These are phyloP conservation scores for Xanthia icteritia DNA, from an alignment of 2,888 invertebrate genomes.

Conservation along the genomic window DNA sequence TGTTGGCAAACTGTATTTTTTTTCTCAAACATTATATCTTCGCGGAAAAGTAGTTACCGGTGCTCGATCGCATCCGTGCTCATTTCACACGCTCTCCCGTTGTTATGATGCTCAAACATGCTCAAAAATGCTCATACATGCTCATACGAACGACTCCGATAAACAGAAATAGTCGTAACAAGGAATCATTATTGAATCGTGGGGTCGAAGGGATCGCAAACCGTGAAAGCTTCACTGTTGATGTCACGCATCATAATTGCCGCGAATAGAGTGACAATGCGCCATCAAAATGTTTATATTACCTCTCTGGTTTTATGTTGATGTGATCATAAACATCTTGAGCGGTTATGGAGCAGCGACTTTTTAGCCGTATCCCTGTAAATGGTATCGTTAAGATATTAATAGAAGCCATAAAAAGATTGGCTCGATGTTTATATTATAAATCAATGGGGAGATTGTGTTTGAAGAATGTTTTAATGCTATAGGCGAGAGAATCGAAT, in stretches of 20 bases:
- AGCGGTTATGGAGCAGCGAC: slow-evolving; percentile 57
- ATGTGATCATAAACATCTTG: slow-evolving; percentile 60
- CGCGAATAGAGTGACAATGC: slow-evolving; percentile 69
- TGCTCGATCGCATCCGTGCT: slow-evolving; percentile 84
- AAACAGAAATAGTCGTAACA: slow-evolving; percentile 74
- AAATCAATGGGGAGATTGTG: slow-evolving; percentile 58
- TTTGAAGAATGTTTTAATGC: slow-evolving; percentile 51
- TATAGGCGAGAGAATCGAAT: slow-evolving; percentile 11
- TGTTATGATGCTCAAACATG: slow-evolving; percentile 66
- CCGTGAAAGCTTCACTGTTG: slow-evolving; percentile 35
- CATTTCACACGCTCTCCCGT: slow-evolving; percentile 78
- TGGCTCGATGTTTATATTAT: slow-evolving; percentile 56
- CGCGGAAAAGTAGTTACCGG: slow-evolving; percentile 90
- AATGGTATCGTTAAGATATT: slow-evolving; percentile 65
- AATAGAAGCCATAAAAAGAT: slow-evolving; percentile 63
- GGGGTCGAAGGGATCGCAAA: slow-evolving; percentile 73
- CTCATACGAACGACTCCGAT: slow-evolving; percentile 68
- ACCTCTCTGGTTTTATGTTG: slow-evolving; percentile 68
- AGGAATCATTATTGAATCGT: slow-evolving; percentile 84
- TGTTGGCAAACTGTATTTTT: slow-evolving; percentile 67
- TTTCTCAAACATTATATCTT: slow-evolving; percentile 83
- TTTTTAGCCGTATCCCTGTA: slow-evolving; percentile 54
- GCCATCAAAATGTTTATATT: slow-evolving; percentile 68
- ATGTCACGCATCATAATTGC: slow-evolving; percentile 69
- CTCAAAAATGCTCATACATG: slow-evolving; percentile 50